Evolutionary conservation across 1,140 invertebrate genomes (phyloP), one percentile per base, ranked within the genome.

Genomic region (Drosophila sulfurigaster): DNA sequence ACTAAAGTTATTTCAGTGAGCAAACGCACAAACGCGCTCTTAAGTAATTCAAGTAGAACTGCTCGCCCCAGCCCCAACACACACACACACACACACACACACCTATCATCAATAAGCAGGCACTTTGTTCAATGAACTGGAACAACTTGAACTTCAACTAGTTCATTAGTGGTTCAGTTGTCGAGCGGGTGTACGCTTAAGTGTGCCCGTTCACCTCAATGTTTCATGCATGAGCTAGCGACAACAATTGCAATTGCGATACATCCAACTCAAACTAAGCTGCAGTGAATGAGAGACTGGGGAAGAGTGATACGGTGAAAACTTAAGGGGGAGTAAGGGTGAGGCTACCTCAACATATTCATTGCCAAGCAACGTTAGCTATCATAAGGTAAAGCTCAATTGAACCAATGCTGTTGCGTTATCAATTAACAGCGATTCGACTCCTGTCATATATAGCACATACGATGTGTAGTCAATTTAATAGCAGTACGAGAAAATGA

Each of bases 81-180:
- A 6, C 5, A 52, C 6, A 25, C 41, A 38, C 35, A 38, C 1
- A 6, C 5, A 52, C 6, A 25, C 41, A 45, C 62, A 25, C 20
- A 46, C 38, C 45, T 46, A 25, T 25, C 20, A 60, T 65, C 38
- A 45, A 48, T 71, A 28, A 3, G 30, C 45, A 15, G 82, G 60
- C 72, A 76, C 63, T 81, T 72, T 70, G 72, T 51, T 62, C 78
- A 89, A 74, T 89, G 86, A 89, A 90, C 81, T 75, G 85, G 78
- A 80, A 76, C 78, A 48, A 65, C 75, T 85, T 65, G 75, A 70
- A 64, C 70, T 64, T 73, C 64, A 75, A 69, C 81, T 76, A 79
- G 78, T 77, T 75, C 71, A 79, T 89, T 81, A 89, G 75, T 59
- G 71, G 54, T 63, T 56, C 56, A 83, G 69, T 70, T 35, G 46